phyloP scores from a whole-genome alignment of 2,113 vertebrate genomes.

The Symphodus melops region DNA sequence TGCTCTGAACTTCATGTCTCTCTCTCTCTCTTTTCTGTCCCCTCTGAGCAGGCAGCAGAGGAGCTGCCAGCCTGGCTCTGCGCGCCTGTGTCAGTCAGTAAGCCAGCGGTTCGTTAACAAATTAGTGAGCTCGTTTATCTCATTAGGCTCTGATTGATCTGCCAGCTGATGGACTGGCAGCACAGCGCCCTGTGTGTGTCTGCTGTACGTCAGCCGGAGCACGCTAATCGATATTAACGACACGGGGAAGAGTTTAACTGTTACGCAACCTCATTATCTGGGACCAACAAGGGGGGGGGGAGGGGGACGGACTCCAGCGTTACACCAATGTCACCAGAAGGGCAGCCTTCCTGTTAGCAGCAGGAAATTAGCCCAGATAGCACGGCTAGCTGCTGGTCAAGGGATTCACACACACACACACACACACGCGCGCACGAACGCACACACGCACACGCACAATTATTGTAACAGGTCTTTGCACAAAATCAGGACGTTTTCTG shows the following conservation, averaged over 20 bases:
- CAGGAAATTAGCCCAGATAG: conserved; percentile 50
- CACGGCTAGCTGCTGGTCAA: conserved; percentile 7
- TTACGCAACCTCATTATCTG: conserved; percentile 69
- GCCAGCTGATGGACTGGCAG: conserved; percentile 68
- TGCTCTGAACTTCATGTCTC: not conserved
- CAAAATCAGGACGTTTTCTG: no score
- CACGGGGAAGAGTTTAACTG: conserved; percentile 70
- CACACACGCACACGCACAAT: no score
- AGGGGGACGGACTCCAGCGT: conserved; percentile 12
- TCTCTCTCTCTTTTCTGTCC: not conserved
- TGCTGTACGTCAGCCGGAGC: conserved; percentile 49
- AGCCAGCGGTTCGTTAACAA: conserved; percentile 68
- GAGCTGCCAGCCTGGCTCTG: conserved; percentile 39
- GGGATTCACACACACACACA: not conserved
- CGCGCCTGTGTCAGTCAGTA: conserved; percentile 46
- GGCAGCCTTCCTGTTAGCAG: conserved; percentile 52
- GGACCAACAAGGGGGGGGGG: not conserved
- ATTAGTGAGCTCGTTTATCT: conserved; percentile 77
- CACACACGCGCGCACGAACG: no score
- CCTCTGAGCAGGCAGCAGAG: conserved; percentile 9
- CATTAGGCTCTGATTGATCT: conserved; percentile 75
- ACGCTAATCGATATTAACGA: conserved; percentile 69
- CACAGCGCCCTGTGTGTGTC: conserved; percentile 40
- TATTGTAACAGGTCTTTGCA: no score
- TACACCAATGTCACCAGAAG: conserved; percentile 70